phyloP scores from a whole-genome alignment of 2,113 vertebrate species.

The Pipra filicauda region DNA sequence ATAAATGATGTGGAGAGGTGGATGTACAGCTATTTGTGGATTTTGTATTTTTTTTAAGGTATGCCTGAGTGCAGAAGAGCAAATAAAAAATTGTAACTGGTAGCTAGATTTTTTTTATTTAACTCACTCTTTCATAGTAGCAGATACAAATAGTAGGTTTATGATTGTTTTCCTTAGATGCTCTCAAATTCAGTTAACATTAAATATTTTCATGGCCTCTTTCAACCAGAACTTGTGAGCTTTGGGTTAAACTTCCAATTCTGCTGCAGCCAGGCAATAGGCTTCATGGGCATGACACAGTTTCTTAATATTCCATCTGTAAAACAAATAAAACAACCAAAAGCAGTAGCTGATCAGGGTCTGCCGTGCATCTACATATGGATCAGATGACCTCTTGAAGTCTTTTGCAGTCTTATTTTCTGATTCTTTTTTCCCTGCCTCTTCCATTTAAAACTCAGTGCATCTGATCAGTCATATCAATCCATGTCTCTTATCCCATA shows the following conservation, averaged over 20 bases:
- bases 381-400: not conserved
- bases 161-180: not conserved
- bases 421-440: not conserved
- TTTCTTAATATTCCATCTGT: not conserved
- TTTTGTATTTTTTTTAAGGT: not conserved
- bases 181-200: not conserved
- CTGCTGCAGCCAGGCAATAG: not conserved
- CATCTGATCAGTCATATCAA: not conserved
- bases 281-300: not conserved
- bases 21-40: constrained; percentile 1
- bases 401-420: not conserved
- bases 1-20: not conserved
- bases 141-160: not conserved
- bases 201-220: not conserved
- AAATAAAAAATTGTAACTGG: not conserved
- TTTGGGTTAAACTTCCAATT: not conserved
- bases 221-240: not conserved
- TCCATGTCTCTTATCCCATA: not conserved
- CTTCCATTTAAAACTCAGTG: not conserved
- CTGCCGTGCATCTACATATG: not conserved
- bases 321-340: not conserved
- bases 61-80: not conserved
- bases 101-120: not conserved
- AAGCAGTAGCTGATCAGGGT: not conserved
- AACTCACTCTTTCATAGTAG: not conserved